A percentile compares a stretch with the other conserved stretches of the same genome.
Evolutionary conservation across 1,140 invertebrate genomes (phyloP).

Genomic region (Dendroctonus valens): DNA sequence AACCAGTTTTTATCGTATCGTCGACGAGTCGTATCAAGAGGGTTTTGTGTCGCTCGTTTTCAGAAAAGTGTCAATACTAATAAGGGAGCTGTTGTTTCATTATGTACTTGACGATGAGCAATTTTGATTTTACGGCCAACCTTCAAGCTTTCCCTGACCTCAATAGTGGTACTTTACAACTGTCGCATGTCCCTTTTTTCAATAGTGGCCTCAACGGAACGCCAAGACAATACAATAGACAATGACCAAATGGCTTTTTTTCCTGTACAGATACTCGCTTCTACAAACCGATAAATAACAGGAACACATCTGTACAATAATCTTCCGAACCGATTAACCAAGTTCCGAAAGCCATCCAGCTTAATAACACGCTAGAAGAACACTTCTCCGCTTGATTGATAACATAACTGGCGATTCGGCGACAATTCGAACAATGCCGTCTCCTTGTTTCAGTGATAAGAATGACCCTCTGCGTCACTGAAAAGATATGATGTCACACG

Average conservation of each 20-base stretch:
- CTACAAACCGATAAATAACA: too few relatives aligned
- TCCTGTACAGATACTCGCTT: neutral
- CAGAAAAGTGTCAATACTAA: constrained; percentile 22
- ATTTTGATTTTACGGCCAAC: too few relatives aligned
- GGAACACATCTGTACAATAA: too few relatives aligned
- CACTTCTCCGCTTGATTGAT: neutral
- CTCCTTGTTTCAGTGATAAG: constrained; percentile 1
- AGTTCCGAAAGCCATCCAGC: too few relatives aligned
- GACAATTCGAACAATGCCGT: neutral
- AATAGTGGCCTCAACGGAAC: too few relatives aligned
- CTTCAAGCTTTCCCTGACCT: too few relatives aligned
- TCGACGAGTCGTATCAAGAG: constrained; percentile 24
- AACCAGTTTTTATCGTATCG: constrained; percentile 22
- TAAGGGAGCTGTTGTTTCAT: constrained; percentile 11
- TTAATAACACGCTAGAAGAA: too few relatives aligned
- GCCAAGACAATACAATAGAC: too few relatives aligned
- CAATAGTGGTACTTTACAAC: too few relatives aligned
- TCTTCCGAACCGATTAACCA: too few relatives aligned
- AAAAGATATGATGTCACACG: neutral
- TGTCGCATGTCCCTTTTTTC: too few relatives aligned
- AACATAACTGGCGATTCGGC: too few relatives aligned
- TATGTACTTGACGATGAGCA: constrained; percentile 5
- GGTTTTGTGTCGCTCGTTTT: constrained; percentile 16
- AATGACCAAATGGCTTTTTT: neutral
- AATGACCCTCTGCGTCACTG: neutral